phyloP scores from a whole-genome alignment of 2,797 vertebrate genomes.

The Heliangelus exortis region DNA sequence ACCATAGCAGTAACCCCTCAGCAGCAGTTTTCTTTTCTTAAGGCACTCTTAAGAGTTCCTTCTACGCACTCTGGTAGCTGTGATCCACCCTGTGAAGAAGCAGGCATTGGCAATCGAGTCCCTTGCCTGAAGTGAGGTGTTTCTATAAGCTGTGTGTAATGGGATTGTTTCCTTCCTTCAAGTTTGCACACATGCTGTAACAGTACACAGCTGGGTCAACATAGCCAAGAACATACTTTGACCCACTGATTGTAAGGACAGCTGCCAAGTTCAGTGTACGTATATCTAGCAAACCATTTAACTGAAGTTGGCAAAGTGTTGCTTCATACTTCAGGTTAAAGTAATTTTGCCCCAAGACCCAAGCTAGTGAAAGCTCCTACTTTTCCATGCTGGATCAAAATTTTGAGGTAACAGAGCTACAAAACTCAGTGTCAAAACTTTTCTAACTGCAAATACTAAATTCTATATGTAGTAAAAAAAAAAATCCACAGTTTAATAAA shows the following conservation, averaged over 20 bases:
- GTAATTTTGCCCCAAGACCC: not conserved
- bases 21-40: not conserved
- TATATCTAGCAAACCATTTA: not conserved
- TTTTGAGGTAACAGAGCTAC: not conserved
- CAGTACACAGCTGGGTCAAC: slow-evolving; percentile 33
- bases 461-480: not conserved
- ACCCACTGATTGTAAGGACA: not conserved
- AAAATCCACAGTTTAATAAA: not conserved
- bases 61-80: not conserved
- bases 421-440: not conserved
- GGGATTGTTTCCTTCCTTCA: slow-evolving; percentile 12
- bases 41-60: not conserved
- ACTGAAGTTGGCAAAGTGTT: not conserved
- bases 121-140: not conserved
- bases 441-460: not conserved
- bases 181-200: not conserved
- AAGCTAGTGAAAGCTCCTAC: not conserved
- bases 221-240: not conserved
- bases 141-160: not conserved
- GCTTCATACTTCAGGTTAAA: not conserved
- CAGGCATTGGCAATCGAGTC: not conserved
- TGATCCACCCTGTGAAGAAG: not conserved
- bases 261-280: not conserved
- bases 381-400: not conserved
- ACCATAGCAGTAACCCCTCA: not conserved